These are phyloP conservation scores for Terrapene triunguis DNA, from an alignment of 2,113 vertebrate genomes.

Conservation along the genomic window DNA sequence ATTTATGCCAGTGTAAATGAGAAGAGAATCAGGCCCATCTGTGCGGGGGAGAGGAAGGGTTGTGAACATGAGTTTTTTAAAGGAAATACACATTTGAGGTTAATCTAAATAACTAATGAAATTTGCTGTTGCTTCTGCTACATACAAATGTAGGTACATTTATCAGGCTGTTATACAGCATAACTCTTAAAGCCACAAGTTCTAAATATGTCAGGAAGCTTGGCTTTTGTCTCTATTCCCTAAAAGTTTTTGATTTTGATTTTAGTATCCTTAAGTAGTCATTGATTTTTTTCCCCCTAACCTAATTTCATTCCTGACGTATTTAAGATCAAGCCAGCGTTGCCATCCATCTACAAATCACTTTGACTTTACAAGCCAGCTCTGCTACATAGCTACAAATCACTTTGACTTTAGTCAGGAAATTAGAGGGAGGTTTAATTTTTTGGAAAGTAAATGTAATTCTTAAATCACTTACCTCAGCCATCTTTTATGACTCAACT, in stretches of 20 bases:
- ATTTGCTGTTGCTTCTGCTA: not conserved
- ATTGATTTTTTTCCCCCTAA: conserved; percentile 60
- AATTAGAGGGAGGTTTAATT: conserved; percentile 52
- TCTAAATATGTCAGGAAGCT: conserved; percentile 14
- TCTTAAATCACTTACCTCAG: conserved; percentile 46
- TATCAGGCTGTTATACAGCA: conserved; percentile 7
- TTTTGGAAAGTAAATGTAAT: conserved; percentile 22
- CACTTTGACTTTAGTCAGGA: conserved; percentile 42
- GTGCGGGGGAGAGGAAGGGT: not conserved
- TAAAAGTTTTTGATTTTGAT: conserved; percentile 58
- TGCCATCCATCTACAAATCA: conserved; percentile 61
- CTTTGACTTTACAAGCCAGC: conserved; percentile 46
- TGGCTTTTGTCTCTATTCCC: conserved; percentile 9
- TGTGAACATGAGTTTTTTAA: not conserved
- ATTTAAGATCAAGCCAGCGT: conserved; percentile 63
- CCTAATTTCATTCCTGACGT: conserved; percentile 61
- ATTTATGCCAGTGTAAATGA: not conserved
- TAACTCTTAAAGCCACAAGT: not conserved
- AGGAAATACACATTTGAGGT: not conserved
- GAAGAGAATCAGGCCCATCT: not conserved
- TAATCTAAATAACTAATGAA: not conserved
- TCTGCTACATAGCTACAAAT: conserved; percentile 49
- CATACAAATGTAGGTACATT: not conserved
- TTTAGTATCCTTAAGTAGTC: conserved; percentile 57
- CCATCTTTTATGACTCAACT: conserved; percentile 28